These are phyloP conservation scores for Geothlypis trichas DNA, from an alignment of 2,113 vertebrate species.

Conservation along the genomic window DNA sequence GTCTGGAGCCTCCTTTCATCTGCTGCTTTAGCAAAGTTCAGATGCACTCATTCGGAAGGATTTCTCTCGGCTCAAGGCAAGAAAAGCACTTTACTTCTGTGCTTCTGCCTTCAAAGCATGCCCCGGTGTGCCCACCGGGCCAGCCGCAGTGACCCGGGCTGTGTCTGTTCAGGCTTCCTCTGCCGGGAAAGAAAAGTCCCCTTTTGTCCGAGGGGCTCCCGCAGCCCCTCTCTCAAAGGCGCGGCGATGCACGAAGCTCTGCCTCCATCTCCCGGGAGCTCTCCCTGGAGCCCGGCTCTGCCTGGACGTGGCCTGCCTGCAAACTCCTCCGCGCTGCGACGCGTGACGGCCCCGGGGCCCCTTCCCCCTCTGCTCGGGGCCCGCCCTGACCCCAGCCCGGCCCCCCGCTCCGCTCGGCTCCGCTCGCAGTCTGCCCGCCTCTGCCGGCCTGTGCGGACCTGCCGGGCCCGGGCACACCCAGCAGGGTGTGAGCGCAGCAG, in stretches of 20 bases:
- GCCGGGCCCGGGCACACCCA: slow-evolving; percentile 45
- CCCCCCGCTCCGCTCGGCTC: not conserved
- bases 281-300: not conserved
- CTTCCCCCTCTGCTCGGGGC: not conserved
- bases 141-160: not conserved
- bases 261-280: not conserved
- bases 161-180: too few relatives aligned
- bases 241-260: not conserved
- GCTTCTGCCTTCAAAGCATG: not conserved
- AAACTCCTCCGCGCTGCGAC: not conserved
- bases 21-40: not conserved
- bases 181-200: not conserved
- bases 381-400: slow-evolving; percentile 10
- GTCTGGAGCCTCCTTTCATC: not conserved
- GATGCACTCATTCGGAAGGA: not conserved
- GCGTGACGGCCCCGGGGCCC: not conserved
- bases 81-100: not conserved
- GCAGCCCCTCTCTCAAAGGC: not conserved
- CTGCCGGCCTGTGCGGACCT: slow-evolving; percentile 46
- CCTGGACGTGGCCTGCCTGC: slow-evolving; percentile 42
- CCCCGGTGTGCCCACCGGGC: not conserved
- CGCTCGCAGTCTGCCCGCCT: not conserved
- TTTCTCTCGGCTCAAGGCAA: not conserved
- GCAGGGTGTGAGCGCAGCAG: not conserved
- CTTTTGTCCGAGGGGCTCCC: not conserved